Evolutionary conservation across 2,113 vertebrate genomes (phyloP).

Genomic region (Galbula dea): DNA sequence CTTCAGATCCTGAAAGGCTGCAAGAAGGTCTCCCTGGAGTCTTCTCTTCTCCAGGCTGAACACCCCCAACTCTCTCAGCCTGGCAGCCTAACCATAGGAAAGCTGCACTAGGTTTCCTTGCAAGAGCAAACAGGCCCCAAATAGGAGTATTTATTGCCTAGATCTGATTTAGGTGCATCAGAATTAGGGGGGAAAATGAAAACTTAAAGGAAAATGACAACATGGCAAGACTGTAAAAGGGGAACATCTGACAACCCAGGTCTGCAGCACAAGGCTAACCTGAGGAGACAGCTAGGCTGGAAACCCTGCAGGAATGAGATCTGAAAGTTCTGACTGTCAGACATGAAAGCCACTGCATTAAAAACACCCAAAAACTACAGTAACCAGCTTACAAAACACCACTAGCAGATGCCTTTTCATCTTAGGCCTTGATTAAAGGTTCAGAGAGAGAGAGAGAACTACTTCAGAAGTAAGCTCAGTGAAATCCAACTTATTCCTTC

Average conservation of each 20-base stretch:
- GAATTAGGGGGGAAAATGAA: neutral
- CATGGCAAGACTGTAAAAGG: neutral
- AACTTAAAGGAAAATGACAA: neutral
- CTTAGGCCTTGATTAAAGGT: neutral
- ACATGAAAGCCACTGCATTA: neutral
- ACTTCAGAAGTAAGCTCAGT: neutral
- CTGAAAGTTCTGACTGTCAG: neutral
- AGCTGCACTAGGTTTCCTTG: neutral
- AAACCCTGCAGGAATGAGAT: neutral
- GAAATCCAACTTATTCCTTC: neutral
- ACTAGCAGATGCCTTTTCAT: neutral
- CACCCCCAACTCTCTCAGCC: too few species aligned
- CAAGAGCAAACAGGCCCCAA: accelerated
- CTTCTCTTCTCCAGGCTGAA: too few species aligned
- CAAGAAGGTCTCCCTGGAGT: too few species aligned
- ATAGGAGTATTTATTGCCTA: accelerated
- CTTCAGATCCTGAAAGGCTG: too few species aligned
- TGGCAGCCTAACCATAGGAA: neutral
- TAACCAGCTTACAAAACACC: neutral
- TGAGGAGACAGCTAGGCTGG: neutral
- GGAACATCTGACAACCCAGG: neutral
- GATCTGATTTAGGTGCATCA: neutral
- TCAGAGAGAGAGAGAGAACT: neutral
- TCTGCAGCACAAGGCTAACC: neutral
- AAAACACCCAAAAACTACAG: neutral